Percentiles rank a stretch among this genome's conserved stretches.
Evolutionary conservation across 2,888 invertebrate genomes (phyloP).

Genomic region (Macaria liturata): DNA sequence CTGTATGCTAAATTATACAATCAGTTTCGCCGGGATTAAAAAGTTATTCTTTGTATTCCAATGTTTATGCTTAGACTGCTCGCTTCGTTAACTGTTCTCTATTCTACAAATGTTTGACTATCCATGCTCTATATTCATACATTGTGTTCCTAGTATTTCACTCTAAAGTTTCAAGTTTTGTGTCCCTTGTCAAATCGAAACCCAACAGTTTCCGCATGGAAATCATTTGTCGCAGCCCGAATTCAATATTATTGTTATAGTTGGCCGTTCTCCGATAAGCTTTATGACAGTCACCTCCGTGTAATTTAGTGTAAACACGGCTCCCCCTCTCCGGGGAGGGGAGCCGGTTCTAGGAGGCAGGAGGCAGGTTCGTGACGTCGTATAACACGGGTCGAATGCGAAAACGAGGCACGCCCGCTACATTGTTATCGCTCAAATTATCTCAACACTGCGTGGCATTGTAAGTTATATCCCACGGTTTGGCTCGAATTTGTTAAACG

Average conservation of each 20-base stretch:
- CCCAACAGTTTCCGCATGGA: constrained; percentile 13
- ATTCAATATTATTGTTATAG: constrained; percentile 29
- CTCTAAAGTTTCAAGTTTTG: too few species aligned
- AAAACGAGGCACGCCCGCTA: constrained; percentile 49
- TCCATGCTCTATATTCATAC: too few species aligned
- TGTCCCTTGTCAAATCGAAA: constrained; percentile 4
- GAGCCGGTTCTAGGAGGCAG: constrained; percentile 38
- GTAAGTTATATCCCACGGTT: constrained; percentile 37
- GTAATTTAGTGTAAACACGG: constrained; percentile 58
- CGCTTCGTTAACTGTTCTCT: too few species aligned
- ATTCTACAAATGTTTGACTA: too few species aligned
- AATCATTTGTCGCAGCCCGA: constrained; percentile 24
- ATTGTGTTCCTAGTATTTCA: too few species aligned
- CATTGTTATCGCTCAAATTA: constrained; percentile 54
- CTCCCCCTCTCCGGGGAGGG: constrained; percentile 38
- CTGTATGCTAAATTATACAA: neutral
- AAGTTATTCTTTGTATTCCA: neutral
- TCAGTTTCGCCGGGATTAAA: neutral
- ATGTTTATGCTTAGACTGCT: neutral
- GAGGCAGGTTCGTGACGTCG: constrained; percentile 46
- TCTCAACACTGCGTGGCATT: constrained; percentile 40
- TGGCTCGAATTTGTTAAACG: constrained; percentile 30
- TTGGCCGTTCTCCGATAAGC: constrained; percentile 31
- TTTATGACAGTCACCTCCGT: constrained; percentile 37
- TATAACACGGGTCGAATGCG: constrained; percentile 53